phyloP scores from a whole-genome alignment of 2,797 vertebrate genomes.

The Phoxinus dragarum region DNA sequence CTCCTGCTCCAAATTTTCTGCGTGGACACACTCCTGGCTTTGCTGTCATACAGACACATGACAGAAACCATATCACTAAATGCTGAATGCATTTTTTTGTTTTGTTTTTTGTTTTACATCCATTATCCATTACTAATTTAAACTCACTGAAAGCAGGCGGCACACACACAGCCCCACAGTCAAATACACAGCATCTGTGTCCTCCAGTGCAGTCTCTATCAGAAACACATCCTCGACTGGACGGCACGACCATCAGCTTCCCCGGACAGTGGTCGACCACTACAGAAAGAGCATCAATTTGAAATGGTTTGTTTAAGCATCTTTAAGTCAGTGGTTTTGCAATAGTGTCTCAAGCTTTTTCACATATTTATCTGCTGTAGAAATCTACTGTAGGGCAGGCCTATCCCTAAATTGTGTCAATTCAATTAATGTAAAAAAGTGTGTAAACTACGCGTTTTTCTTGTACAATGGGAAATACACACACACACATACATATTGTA shows the following conservation, averaged over 20 bases:
- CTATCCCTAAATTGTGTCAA: neutral
- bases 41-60: slow-evolving; percentile 61
- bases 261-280: slow-evolving; percentile 69
- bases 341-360: neutral
- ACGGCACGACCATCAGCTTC: slow-evolving; percentile 67
- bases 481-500: no score
- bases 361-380: neutral
- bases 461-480: neutral
- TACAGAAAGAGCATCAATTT: slow-evolving; percentile 4
- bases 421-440: neutral
- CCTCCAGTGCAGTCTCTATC: slow-evolving; percentile 71
- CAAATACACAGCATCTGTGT: slow-evolving; percentile 74
- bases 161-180: slow-evolving; percentile 73
- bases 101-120: no score
- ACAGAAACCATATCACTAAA: neutral
- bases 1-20: slow-evolving; percentile 56
- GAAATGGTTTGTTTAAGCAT: slow-evolving; percentile 35
- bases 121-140: neutral
- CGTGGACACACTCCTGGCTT: slow-evolving; percentile 77
- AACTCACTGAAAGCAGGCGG: slow-evolving; percentile 73
- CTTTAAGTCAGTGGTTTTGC: neutral
- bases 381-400: neutral
- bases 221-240: slow-evolving; percentile 67
- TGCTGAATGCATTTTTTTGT: neutral
- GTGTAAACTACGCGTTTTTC: neutral